Evolutionary conservation across 1,140 invertebrate genomes (phyloP).

Genomic region (Lasioglossum albipes): DNA sequence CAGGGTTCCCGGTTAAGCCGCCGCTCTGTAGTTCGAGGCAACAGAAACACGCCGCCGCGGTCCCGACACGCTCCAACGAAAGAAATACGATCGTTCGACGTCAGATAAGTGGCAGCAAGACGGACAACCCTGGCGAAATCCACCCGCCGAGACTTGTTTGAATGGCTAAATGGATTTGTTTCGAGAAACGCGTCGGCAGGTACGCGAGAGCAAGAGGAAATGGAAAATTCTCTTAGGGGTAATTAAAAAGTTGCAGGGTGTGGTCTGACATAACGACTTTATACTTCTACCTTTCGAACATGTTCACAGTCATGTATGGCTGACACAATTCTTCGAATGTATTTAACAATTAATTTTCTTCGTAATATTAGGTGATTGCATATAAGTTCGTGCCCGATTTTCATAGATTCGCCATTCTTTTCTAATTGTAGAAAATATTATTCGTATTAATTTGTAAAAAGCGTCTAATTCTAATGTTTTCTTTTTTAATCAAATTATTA

Average conservation of each 20-base stretch:
- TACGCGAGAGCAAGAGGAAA: not conserved
- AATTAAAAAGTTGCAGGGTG: not conserved
- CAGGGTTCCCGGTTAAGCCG: conserved; percentile 49
- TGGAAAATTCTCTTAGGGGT: not conserved
- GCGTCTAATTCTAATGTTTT: too few species aligned
- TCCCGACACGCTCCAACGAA: conserved; percentile 12
- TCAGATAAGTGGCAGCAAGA: not conserved
- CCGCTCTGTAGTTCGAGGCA: conserved; percentile 54
- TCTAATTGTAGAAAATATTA: too few species aligned
- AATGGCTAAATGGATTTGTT: not conserved
- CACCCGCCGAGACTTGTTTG: not conserved
- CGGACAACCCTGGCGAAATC: not conserved
- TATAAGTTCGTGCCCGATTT: too few species aligned
- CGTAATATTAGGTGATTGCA: too few species aligned
- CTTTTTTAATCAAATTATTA: too few species aligned
- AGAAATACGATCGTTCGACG: conserved; percentile 17
- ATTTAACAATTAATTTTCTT: too few species aligned
- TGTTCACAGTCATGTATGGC: too few species aligned
- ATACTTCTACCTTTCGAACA: too few species aligned
- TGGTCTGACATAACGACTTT: not conserved
- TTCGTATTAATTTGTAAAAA: too few species aligned
- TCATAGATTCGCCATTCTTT: too few species aligned
- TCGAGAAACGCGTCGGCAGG: not conserved
- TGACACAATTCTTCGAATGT: too few species aligned
- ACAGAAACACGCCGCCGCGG: conserved; percentile 22